A percentile compares a stretch with the other conserved stretches of the same genome.
Conservation (phyloP, 2,113 vertebrate genomes). For the Paramormyrops kingsleyae region DNA sequence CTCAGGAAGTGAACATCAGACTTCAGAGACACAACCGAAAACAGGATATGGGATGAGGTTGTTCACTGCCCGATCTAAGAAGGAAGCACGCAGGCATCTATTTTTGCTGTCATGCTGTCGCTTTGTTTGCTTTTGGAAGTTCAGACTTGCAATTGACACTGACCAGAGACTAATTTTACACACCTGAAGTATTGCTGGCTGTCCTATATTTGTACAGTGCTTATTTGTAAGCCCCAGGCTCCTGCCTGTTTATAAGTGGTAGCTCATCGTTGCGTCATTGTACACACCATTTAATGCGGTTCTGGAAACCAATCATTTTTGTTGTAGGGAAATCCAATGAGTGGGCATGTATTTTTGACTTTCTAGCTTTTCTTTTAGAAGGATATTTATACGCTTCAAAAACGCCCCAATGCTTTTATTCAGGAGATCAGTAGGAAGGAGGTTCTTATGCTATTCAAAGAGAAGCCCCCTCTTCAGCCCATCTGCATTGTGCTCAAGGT, state of each 20-base stretch:
- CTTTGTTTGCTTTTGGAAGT: neutral
- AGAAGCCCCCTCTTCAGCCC: neutral
- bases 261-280: neutral
- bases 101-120: neutral
- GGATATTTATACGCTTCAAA: neutral
- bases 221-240: neutral
- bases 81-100: neutral
- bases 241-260: neutral
- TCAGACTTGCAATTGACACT: neutral
- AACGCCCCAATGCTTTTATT: neutral
- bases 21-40: neutral
- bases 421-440: neutral
- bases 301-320: neutral
- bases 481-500: neutral
- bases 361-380: neutral
- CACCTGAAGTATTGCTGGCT: neutral
- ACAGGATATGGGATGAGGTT: constrained; percentile 6
- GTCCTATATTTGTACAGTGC: neutral
- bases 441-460: neutral
- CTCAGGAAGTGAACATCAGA: constrained; percentile 16
- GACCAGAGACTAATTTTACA: neutral
- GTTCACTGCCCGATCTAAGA: neutral
- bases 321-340: neutral
- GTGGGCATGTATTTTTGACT: neutral
- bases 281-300: neutral